A percentile compares a stretch with the other conserved stretches of the same genome.
Conservation (phyloP, 64 coral and sea anemone species). For the Dendrophyllia cribrosa region DNA sequence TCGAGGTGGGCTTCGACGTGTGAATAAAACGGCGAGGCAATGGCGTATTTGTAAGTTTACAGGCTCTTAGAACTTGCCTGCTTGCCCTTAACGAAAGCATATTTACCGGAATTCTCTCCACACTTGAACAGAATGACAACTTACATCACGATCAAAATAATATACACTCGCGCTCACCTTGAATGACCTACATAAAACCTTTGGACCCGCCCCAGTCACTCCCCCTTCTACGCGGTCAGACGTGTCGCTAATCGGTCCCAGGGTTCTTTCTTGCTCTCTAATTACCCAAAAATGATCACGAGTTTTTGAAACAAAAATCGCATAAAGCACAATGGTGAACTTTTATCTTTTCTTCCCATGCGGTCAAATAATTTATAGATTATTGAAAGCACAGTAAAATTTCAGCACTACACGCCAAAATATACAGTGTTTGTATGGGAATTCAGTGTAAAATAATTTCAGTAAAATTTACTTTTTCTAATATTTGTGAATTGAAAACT, state of each 20-base stretch:
- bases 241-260: neutral
- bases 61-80: neutral
- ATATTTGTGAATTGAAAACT: no score
- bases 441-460: no score
- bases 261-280: no score
- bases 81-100: conserved; percentile 9
- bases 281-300: no score
- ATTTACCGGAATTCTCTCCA: neutral
- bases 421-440: no score
- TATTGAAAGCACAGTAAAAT: no score
- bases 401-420: no score
- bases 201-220: conserved; percentile 19
- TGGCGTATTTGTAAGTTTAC: neutral
- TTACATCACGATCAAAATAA: neutral
- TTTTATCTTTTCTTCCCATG: no score
- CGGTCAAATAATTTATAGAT: no score
- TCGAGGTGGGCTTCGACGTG: conserved; percentile 30
- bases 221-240: neutral
- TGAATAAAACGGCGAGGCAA: conserved; percentile 23
- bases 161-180: neutral
- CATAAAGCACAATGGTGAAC: no score
- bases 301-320: no score
- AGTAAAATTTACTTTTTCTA: no score
- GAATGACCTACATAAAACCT: conserved; percentile 15
- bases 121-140: neutral